phyloP scores from a whole-genome alignment of 2,888 invertebrate species.

The Megamerina dolium region DNA sequence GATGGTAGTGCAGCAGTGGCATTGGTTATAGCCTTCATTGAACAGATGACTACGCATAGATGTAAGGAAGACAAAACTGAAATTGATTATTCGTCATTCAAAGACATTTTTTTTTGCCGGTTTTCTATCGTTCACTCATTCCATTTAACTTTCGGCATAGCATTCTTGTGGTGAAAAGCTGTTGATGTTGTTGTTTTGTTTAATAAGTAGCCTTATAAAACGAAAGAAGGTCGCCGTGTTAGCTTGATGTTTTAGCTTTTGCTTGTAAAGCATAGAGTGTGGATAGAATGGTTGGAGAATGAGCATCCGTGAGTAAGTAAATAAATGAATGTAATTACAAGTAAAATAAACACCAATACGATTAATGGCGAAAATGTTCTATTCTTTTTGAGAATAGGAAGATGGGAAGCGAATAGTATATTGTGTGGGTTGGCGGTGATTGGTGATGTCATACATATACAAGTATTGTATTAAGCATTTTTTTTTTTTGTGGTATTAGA shows the following conservation, averaged over 20 bases:
- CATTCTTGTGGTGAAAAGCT: slow-evolving; percentile 12
- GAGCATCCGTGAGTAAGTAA: slow-evolving; percentile 43
- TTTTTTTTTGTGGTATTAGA: too few species aligned
- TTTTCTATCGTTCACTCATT: too few species aligned
- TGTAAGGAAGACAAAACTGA: slow-evolving; percentile 16
- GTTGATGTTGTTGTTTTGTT: slow-evolving; percentile 17
- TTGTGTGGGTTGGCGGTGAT: too few species aligned
- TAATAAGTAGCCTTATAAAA: slow-evolving; percentile 20
- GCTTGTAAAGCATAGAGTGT: background rate
- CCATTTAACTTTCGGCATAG: background rate
- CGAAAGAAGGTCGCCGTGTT: slow-evolving; percentile 7
- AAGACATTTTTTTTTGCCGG: slow-evolving; percentile 47
- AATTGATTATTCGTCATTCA: slow-evolving; percentile 47
- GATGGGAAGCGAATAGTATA: too few species aligned
- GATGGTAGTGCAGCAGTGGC: background rate
- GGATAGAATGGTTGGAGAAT: slow-evolving; percentile 15
- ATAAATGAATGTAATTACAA: slow-evolving; percentile 46
- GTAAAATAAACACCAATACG: slow-evolving; percentile 41
- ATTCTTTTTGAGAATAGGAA: too few species aligned
- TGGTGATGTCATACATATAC: too few species aligned
- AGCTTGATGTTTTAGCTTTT: slow-evolving; percentile 19
- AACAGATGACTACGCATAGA: background rate
- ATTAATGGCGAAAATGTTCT: slow-evolving; percentile 12
- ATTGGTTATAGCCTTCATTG: background rate
- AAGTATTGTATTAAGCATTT: too few species aligned